Percentiles rank a stretch among this genome's conserved stretches.
Conservation (phyloP, 2,888 invertebrate genomes). For the Lasioglossum villosulum region DNA sequence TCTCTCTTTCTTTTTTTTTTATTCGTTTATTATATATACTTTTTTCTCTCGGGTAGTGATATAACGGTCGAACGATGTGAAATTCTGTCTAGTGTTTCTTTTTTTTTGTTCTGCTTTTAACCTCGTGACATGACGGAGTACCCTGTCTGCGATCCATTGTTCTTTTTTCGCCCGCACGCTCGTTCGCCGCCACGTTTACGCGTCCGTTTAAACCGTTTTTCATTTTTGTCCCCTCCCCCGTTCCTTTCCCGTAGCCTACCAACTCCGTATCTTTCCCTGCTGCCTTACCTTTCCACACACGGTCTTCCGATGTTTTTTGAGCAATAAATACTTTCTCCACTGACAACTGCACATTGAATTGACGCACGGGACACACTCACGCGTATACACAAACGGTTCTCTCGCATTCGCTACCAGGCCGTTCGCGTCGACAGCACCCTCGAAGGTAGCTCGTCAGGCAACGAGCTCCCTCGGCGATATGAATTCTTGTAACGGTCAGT, state of each 20-base stretch:
- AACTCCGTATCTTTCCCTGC: constrained; percentile 66
- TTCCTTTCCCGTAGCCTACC: constrained; percentile 67
- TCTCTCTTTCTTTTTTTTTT: not conserved
- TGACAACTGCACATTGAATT: constrained; percentile 84
- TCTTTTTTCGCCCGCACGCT: constrained; percentile 34
- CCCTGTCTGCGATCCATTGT: constrained; percentile 63
- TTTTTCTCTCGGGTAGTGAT: constrained; percentile 34
- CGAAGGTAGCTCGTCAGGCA: constrained; percentile 38
- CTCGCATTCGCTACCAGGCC: constrained; percentile 63
- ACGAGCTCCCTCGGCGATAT: constrained; percentile 48
- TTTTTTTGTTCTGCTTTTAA: constrained; percentile 12
- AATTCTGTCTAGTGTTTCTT: constrained; percentile 3
- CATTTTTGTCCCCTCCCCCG: constrained; percentile 53
- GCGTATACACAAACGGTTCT: constrained; percentile 55
- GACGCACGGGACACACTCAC: constrained; percentile 82
- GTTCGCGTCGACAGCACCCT: constrained; percentile 68
- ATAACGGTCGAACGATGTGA: constrained; percentile 64
- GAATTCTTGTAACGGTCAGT: constrained; percentile 36
- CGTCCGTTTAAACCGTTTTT: constrained; percentile 13
- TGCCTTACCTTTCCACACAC: constrained; percentile 69
- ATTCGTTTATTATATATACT: constrained; percentile 19
- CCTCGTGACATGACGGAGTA: constrained; percentile 45
- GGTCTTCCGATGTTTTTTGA: constrained; percentile 81
- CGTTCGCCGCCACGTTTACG: constrained; percentile 44
- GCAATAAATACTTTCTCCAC: constrained; percentile 85